Conservation (phyloP, 2,888 invertebrate genomes). For the Ashinkailepas kermadecensis region DNA sequence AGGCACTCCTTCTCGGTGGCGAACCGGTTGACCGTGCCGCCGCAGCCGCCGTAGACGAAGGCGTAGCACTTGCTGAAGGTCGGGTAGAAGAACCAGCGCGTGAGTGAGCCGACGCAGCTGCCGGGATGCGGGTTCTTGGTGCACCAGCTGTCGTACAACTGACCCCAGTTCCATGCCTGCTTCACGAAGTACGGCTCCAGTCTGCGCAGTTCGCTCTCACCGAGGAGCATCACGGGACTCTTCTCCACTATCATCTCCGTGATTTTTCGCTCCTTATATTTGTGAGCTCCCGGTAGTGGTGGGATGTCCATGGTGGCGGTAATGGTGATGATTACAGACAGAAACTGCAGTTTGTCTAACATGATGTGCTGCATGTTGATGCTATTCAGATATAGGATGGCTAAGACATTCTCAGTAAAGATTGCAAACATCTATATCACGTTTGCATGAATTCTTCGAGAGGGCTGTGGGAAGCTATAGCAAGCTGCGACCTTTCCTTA, state of each 20-base stretch:
- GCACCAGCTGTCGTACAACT: neutral
- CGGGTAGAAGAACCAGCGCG: slow-evolving; percentile 19
- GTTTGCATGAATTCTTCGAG: too few species aligned
- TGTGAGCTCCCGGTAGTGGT: neutral
- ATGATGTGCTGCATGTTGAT: neutral
- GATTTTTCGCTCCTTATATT: neutral
- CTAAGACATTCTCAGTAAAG: too few species aligned
- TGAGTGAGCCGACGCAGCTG: neutral
- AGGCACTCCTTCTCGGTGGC: neutral
- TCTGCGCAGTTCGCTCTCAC: neutral
- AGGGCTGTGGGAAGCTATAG: too few species aligned
- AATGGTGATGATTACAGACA: neutral
- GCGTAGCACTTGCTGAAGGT: slow-evolving; percentile 2
- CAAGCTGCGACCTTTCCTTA: too few species aligned
- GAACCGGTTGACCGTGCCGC: slow-evolving; percentile 15
- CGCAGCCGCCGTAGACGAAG: neutral
- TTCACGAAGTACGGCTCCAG: slow-evolving; percentile 3
- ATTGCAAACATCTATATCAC: too few species aligned
- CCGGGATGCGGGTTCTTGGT: slow-evolving; percentile 4
- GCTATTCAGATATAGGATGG: too few species aligned
- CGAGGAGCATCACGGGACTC: neutral
- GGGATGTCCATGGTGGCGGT: neutral
- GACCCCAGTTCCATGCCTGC: slow-evolving; percentile 13
- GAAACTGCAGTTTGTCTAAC: neutral
- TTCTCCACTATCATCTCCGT: neutral